Evolutionary conservation across 2,888 invertebrate genomes (phyloP).

Genomic region (Helicoverpa assulta): DNA sequence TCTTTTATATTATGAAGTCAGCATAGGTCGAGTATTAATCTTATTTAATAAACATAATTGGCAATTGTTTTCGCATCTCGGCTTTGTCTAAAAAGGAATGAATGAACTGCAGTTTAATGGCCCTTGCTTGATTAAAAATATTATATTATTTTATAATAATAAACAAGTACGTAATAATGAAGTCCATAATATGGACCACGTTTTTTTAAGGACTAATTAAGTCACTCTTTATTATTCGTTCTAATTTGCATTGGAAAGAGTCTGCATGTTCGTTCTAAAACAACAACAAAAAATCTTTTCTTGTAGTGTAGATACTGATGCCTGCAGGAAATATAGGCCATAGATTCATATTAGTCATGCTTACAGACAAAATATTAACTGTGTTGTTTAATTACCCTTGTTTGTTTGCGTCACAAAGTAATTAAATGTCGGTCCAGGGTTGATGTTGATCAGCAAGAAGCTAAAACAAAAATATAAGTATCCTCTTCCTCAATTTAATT

Average conservation of each 20-base stretch:
- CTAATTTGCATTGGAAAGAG: too few species aligned
- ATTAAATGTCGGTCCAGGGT: background rate
- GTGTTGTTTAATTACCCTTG: background rate
- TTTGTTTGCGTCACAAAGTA: background rate
- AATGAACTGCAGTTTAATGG: slow-evolving; percentile 8
- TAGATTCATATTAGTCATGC: too few species aligned
- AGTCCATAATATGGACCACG: background rate
- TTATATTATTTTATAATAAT: background rate
- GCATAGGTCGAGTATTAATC: background rate
- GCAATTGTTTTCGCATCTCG: background rate
- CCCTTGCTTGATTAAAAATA: background rate
- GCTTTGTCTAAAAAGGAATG: background rate
- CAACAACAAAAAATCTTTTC: too few species aligned
- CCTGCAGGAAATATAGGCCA: too few species aligned
- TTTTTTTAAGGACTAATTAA: background rate
- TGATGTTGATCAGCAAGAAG: background rate
- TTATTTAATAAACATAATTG: slow-evolving; percentile 7
- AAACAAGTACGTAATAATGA: background rate
- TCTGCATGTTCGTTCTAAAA: too few species aligned
- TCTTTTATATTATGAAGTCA: slow-evolving; percentile 7
- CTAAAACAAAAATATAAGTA: background rate
- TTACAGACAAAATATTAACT: too few species aligned
- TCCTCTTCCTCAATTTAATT: slow-evolving; percentile 2
- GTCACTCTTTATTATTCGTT: too few species aligned
- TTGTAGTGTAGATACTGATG: too few species aligned